A percentile compares a stretch with the other conserved stretches of the same genome.
Evolutionary conservation across 2,797 vertebrate genomes (phyloP).

Genomic region (Acrossocheilus fasciatus): DNA sequence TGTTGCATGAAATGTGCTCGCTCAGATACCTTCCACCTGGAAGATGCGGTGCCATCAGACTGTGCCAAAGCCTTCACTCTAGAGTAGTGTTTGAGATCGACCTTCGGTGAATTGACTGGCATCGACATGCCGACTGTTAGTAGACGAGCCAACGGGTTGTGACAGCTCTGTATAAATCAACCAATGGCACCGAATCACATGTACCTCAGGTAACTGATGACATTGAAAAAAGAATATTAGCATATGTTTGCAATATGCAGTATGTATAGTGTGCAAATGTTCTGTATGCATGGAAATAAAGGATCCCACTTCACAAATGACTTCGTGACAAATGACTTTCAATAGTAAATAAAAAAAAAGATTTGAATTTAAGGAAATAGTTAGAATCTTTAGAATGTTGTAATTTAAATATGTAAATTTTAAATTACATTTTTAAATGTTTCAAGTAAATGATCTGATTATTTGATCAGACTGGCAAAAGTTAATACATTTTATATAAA

Average conservation of each 20-base stretch:
- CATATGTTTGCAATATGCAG: background rate
- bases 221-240: background rate
- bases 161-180: slow-evolving; percentile 1
- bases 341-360: background rate
- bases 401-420: background rate
- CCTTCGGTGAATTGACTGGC: slow-evolving; percentile 4
- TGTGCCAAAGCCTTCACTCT: background rate
- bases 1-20: slow-evolving; percentile 29
- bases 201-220: background rate
- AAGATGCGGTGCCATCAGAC: background rate
- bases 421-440: background rate
- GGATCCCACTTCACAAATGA: background rate
- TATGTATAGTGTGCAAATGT: background rate
- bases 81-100: background rate
- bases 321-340: background rate
- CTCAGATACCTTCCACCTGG: slow-evolving; percentile 23
- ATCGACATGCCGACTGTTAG: slow-evolving; percentile 1
- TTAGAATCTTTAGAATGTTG: background rate
- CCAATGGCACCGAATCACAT: background rate
- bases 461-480: background rate
- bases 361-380: background rate
- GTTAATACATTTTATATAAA: background rate
- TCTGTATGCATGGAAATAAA: background rate
- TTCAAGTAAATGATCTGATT: background rate
- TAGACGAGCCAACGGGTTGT: background rate